A percentile compares a stretch with the other conserved stretches of the same genome.
Evolutionary conservation across 2,888 invertebrate species (phyloP).

Genomic region (Selenia dentaria): DNA sequence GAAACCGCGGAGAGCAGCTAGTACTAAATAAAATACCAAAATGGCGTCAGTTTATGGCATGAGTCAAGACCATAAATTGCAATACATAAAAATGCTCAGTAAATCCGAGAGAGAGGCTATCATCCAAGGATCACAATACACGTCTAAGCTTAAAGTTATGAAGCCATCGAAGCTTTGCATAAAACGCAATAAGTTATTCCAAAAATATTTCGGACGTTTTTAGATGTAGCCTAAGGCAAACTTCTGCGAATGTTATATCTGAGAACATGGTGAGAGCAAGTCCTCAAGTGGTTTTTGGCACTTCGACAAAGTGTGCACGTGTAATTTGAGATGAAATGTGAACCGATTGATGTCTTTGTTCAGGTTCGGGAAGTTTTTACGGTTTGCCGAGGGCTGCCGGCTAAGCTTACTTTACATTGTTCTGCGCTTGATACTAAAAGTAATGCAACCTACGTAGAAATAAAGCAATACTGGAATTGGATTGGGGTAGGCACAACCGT

Average conservation of each 20-base stretch:
- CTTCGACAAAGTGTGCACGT: slow-evolving; percentile 57
- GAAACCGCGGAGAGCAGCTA: too few relatives aligned
- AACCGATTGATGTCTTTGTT: slow-evolving; percentile 81
- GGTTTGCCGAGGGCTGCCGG: slow-evolving; percentile 67
- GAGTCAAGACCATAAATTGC: too few relatives aligned
- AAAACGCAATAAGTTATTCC: slow-evolving; percentile 25
- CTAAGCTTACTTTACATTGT: slow-evolving; percentile 68
- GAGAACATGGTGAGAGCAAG: slow-evolving; percentile 39
- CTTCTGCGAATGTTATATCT: slow-evolving; percentile 57
- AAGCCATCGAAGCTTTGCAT: slow-evolving; percentile 26
- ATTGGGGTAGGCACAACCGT: too few relatives aligned
- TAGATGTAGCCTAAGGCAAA: slow-evolving; percentile 55
- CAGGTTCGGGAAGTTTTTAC: slow-evolving; percentile 59
- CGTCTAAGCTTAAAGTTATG: slow-evolving; percentile 25
- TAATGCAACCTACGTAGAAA: too few relatives aligned
- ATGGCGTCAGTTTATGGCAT: too few relatives aligned
- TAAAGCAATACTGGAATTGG: too few relatives aligned
- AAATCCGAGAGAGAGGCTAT: background rate
- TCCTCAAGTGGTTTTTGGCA: slow-evolving; percentile 13
- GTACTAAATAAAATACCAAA: too few relatives aligned
- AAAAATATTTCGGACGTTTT: slow-evolving; percentile 27
- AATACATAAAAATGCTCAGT: too few relatives aligned
- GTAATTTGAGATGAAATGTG: slow-evolving; percentile 81
- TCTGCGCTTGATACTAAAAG: slow-evolving; percentile 24
- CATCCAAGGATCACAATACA: slow-evolving; percentile 20